A percentile compares a stretch with the other conserved stretches of the same genome.
Evolutionary conservation across 2,888 invertebrate genomes (phyloP).

Genomic region (Meiosimyza platycephala): DNA sequence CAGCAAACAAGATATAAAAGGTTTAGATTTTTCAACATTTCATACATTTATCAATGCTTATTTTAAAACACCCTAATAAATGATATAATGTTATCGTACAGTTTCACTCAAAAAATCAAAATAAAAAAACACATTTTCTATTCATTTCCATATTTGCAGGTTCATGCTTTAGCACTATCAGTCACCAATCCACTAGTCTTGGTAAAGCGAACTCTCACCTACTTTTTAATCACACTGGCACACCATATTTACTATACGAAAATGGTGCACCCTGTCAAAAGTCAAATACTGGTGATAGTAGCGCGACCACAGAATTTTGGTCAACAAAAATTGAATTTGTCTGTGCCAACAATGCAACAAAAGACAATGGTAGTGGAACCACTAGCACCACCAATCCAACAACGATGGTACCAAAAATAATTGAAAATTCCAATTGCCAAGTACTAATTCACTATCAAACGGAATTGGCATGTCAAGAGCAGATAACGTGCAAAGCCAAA

Average conservation of each 20-base stretch:
- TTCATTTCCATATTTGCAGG: constrained; percentile 49
- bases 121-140: too few species aligned
- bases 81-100: too few species aligned
- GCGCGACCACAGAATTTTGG: constrained; percentile 52
- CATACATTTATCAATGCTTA: too few species aligned
- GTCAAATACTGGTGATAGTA: constrained; percentile 37
- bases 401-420: constrained; percentile 57
- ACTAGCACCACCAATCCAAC: constrained; percentile 33
- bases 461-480: constrained; percentile 62
- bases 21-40: too few species aligned
- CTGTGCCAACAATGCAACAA: constrained; percentile 59
- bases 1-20: too few species aligned
- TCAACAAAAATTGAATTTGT: constrained; percentile 68
- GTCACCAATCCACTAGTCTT: constrained; percentile 56
- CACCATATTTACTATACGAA: constrained; percentile 65
- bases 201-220: constrained; percentile 61
- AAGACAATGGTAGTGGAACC: constrained; percentile 46
- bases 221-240: constrained; percentile 62
- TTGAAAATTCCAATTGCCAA: constrained; percentile 67
- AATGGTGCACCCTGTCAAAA: constrained; percentile 57
- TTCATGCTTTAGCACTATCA: constrained; percentile 55
- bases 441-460: constrained; percentile 66
- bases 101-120: too few species aligned
- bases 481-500: constrained; percentile 62
- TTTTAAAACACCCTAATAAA: too few species aligned